Evolutionary conservation across 35 echinoderm and acorn worm genomes (phyloP).

Genomic region (Ophioderma brevispina): DNA sequence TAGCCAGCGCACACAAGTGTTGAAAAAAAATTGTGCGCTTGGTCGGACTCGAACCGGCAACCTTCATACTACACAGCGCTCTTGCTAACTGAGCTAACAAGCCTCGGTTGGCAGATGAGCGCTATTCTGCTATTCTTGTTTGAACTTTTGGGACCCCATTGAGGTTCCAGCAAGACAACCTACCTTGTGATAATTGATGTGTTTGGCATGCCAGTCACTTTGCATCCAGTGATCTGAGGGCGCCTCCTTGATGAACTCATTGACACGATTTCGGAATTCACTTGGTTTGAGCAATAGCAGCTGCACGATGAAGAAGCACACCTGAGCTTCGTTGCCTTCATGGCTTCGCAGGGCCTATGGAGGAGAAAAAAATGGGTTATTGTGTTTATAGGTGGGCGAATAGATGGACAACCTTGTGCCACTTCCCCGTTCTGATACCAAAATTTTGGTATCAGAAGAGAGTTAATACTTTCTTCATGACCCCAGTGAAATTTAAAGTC

Average conservation of each 20-base stretch:
- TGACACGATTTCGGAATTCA: conserved; percentile 88
- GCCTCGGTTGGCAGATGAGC: too few relatives aligned
- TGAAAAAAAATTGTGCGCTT: too few relatives aligned
- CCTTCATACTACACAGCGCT: too few relatives aligned
- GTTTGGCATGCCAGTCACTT: conserved; percentile 89
- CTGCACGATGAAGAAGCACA: conserved; percentile 98
- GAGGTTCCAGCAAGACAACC: too few relatives aligned
- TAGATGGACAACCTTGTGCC: neutral
- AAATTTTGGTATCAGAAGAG: neutral
- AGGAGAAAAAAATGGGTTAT: neutral
- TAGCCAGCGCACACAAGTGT: too few relatives aligned
- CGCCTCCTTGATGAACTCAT: conserved; percentile 88
- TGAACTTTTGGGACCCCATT: too few relatives aligned
- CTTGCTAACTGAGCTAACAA: too few relatives aligned
- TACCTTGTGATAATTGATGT: conserved; percentile 89
- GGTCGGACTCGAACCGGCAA: too few relatives aligned
- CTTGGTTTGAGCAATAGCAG: conserved; percentile 85
- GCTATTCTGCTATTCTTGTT: neutral
- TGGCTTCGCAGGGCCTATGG: conserved; percentile 84
- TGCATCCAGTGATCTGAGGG: conserved; percentile 93
- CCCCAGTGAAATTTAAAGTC: too few relatives aligned
- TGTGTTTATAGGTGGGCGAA: neutral
- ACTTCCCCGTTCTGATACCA: neutral
- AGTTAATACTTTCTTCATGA: too few relatives aligned
- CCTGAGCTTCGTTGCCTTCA: conserved; percentile 95